Base-by-base conservation (phyloP, 2,113 vertebrate species). In the Platysternon megacephalum region DNA sequence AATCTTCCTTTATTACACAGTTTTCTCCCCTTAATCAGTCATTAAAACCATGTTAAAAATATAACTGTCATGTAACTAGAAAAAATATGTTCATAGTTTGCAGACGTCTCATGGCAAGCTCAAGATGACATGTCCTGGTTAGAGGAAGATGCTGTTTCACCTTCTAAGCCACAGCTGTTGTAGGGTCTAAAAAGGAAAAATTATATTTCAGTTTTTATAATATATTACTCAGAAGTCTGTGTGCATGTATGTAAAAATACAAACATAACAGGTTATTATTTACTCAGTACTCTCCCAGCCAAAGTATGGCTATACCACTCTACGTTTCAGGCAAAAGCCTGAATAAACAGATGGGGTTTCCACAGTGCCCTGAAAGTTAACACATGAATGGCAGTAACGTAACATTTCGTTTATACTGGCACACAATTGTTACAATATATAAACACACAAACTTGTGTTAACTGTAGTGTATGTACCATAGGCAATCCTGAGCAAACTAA, bases 401-500 rank as follows among this genome's bases (percentile, higher is more conserved):
- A 93, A 84, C 76, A 86, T 92, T 93, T 96, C 86, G 86, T 94
- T 91, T 94, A 29, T 91, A 81, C 92, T 86, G 93, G 88, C 85
- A 96, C 44, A 3, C 29, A 39, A 24, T 93, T 97, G 81, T 53
- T 26, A 39, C 84, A 42, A 29, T 48, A 39, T 79, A 42, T 17
- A 80, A 51, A 79, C 17, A 61, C 28, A 32, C 61, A 65, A 7
- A 35, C 8, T 35, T 65, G 32, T 76, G 19, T 61, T 91, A 94
- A 53, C 95, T 86, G 46, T 74, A 52, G 68, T 85, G 35, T 82
- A 3, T 48, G 74, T 21, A 9, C 90, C 90, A 89, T 87, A 93
- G 78, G 85, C 91, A 91, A 61, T 81, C 49, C 91, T 46, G 39
- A 42, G 39, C 29, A 13, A 48, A 8, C 9, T 58, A 3, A 28